Evolutionary conservation across 2,888 invertebrate genomes (phyloP).

Genomic region (Morpho helenor): DNA sequence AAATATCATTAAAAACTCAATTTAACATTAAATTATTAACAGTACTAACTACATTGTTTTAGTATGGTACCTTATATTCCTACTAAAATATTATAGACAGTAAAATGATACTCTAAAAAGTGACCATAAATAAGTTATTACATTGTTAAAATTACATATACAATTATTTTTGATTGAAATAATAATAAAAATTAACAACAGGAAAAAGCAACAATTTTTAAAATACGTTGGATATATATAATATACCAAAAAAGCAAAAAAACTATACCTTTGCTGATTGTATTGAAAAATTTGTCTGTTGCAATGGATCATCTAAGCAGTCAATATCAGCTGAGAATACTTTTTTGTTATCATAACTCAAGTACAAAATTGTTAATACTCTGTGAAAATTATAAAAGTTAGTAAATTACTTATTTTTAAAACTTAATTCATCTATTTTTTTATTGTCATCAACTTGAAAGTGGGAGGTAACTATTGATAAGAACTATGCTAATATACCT

Average conservation of each 20-base stretch:
- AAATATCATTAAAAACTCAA: not conserved
- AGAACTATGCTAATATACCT: no score
- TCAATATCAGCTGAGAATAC: conserved; percentile 62
- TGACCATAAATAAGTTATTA: no score
- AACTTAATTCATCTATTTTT: no score
- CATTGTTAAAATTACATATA: no score
- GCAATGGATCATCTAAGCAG: conserved; percentile 68
- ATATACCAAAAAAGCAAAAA: not conserved
- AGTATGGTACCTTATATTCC: no score
- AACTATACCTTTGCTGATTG: conserved; percentile 54
- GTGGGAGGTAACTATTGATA: no score
- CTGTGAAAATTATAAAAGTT: conserved; percentile 33
- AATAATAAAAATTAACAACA: not conserved
- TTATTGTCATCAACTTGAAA: no score
- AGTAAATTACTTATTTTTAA: no score
- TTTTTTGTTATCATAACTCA: conserved; percentile 60
- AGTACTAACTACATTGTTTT: no score
- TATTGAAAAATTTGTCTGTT: conserved; percentile 63
- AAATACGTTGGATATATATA: no score
- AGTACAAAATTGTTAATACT: conserved; percentile 57
- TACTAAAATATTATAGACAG: no score
- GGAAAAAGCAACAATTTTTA: not conserved
- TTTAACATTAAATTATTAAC: not conserved
- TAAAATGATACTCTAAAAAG: no score
- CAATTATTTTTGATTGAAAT: not conserved